Percentiles rank a stretch among this genome's conserved stretches.
These are phyloP conservation scores for Calonectris borealis DNA, from an alignment of 2,113 vertebrate genomes.

Conservation along the genomic window DNA sequence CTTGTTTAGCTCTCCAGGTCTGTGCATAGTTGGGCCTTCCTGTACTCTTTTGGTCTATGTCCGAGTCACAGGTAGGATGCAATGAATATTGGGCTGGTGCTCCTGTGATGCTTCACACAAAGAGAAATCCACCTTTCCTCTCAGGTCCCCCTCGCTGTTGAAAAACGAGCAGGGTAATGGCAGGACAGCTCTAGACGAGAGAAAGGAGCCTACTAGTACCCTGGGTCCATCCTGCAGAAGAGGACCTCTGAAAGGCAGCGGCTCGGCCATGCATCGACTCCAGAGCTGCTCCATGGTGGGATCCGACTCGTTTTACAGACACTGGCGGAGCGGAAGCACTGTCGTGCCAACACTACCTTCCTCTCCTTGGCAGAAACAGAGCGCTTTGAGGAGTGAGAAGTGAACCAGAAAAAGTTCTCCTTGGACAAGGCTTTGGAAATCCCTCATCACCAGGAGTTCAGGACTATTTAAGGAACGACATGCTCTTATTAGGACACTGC, in stretches of 20 bases:
- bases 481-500: neutral
- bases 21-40: neutral
- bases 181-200: neutral
- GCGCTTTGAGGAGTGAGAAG: neutral
- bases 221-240: neutral
- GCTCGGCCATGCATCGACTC: accelerated
- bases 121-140: neutral
- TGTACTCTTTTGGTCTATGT: neutral
- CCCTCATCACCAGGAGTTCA: neutral
- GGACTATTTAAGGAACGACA: neutral
- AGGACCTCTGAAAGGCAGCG: neutral
- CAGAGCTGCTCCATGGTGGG: neutral
- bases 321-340: neutral
- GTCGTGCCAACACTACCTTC: neutral
- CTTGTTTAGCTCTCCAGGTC: neutral
- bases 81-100: neutral
- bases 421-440: neutral
- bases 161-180: neutral
- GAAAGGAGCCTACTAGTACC: neutral
- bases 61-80: neutral
- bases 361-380: neutral
- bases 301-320: neutral
- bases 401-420: neutral
- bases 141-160: neutral
- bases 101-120: neutral